Conservation (phyloP, 2,888 invertebrate species). For the Thereva unica region DNA sequence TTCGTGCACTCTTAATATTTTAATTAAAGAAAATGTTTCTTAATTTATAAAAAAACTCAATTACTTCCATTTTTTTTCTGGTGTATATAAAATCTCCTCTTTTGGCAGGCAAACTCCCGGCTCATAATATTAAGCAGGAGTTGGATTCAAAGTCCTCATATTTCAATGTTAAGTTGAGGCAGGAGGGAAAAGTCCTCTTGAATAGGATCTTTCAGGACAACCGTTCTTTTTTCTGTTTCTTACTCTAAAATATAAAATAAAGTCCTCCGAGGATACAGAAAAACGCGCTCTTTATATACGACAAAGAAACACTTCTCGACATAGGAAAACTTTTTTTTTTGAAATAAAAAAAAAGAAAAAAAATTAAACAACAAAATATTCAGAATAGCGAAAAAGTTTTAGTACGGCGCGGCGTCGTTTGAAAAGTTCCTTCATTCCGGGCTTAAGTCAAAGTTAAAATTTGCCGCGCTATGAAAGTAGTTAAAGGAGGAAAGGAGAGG, state of each 20-base stretch:
- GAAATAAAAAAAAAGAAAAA: conserved; percentile 6
- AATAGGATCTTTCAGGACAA: too few species aligned
- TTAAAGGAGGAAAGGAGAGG: neutral
- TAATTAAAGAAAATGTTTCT: neutral
- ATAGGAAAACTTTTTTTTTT: neutral
- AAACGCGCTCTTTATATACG: too few species aligned
- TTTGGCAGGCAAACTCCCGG: conserved; percentile 10
- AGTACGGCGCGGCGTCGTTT: conserved; percentile 3
- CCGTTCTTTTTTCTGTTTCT: too few species aligned
- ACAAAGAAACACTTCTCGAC: conserved; percentile 6
- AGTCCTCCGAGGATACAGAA: too few species aligned
- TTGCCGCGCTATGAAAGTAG: conserved; percentile 9
- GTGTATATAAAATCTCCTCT: conserved; percentile 12
- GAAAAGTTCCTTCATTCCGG: conserved; percentile 28
- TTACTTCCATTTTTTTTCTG: conserved; percentile 25
- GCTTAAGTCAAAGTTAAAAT: conserved; percentile 24
- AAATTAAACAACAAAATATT: conserved; percentile 22
- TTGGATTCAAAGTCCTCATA: too few species aligned
- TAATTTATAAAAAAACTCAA: conserved; percentile 26
- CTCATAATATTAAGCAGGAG: conserved; percentile 10
- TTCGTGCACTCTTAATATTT: too few species aligned
- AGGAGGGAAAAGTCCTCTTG: too few species aligned
- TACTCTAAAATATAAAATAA: too few species aligned
- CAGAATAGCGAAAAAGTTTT: neutral
- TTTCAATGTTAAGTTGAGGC: too few species aligned